Evolutionary conservation across 1,140 invertebrate genomes (phyloP).

Genomic region (Colletes latitarsis): DNA sequence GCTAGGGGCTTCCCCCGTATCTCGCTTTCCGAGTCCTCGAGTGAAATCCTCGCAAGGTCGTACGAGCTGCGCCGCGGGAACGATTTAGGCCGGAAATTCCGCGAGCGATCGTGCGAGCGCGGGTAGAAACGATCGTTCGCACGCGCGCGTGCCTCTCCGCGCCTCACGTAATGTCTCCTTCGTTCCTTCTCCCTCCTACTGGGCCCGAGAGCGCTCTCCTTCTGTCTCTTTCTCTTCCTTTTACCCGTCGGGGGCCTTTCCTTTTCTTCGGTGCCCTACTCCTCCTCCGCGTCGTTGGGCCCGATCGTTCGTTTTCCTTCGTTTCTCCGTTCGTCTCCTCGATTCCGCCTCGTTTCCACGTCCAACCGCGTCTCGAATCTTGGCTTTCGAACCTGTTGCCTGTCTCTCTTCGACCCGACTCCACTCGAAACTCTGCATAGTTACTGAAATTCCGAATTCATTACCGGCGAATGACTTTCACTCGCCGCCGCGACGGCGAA

Average conservation of each 20-base stretch:
- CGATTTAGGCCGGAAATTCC: slow-evolving; percentile 66
- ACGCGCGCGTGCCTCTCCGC: slow-evolving; percentile 31
- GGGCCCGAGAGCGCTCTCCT: neutral
- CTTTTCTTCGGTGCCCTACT: slow-evolving; percentile 8
- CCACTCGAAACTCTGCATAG: slow-evolving; percentile 13
- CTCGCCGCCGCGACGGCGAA: slow-evolving; percentile 25
- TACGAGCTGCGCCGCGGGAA: slow-evolving; percentile 36
- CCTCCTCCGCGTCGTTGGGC: neutral
- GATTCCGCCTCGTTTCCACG: slow-evolving; percentile 4
- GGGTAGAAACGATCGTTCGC: slow-evolving; percentile 49
- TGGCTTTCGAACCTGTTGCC: slow-evolving; percentile 40
- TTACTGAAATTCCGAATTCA: slow-evolving; percentile 67
- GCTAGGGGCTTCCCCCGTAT: neutral
- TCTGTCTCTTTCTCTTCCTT: slow-evolving; percentile 4
- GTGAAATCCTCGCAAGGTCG: slow-evolving; percentile 67
- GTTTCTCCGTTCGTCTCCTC: neutral
- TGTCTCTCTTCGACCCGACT: slow-evolving; percentile 4
- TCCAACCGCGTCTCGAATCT: neutral
- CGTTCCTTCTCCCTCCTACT: neutral
- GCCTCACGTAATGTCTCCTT: slow-evolving; percentile 29
- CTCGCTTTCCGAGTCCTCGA: slow-evolving; percentile 59
- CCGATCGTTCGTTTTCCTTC: neutral
- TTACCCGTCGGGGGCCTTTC: slow-evolving; percentile 4
- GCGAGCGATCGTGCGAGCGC: slow-evolving; percentile 57
- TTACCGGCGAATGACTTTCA: slow-evolving; percentile 63